phyloP scores from a whole-genome alignment of 2,113 vertebrate genomes.

The Carassius auratus region DNA sequence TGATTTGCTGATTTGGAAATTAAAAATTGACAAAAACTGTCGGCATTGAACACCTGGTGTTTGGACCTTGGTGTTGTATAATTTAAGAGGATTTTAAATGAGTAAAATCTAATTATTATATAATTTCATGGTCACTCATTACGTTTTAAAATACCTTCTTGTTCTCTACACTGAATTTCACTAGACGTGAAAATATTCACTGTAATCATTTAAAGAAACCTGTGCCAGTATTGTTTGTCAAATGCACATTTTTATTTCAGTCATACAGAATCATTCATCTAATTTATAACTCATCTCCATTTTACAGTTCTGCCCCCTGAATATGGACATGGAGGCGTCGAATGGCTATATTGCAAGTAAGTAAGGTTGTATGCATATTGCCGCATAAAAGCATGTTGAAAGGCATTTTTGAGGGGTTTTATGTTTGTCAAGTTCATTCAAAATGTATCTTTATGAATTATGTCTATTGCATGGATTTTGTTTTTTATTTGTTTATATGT shows the following conservation, averaged over 20 bases:
- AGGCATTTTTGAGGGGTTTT: background rate
- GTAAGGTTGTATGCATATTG: slow-evolving; percentile 62
- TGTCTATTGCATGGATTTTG: background rate
- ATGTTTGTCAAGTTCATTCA: background rate
- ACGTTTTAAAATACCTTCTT: background rate
- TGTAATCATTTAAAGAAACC: background rate
- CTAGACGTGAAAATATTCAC: background rate
- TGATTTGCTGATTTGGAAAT: background rate
- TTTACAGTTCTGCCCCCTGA: slow-evolving; percentile 84
- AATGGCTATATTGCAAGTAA: slow-evolving; percentile 93
- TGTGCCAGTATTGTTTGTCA: background rate
- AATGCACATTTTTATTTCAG: background rate
- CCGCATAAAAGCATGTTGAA: background rate
- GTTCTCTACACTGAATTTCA: background rate
- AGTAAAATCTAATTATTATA: background rate
- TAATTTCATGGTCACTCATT: background rate
- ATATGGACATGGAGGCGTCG: slow-evolving; percentile 90
- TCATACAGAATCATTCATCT: background rate
- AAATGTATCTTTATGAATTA: background rate
- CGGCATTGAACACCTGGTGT: background rate
- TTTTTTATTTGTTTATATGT: background rate
- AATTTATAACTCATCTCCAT: slow-evolving; percentile 38
- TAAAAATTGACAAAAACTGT: background rate
- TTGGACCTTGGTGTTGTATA: background rate
- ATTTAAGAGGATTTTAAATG: background rate